These are phyloP conservation scores for Bruchidius siliquastri DNA, from an alignment of 2,888 invertebrate species.

Conservation along the genomic window DNA sequence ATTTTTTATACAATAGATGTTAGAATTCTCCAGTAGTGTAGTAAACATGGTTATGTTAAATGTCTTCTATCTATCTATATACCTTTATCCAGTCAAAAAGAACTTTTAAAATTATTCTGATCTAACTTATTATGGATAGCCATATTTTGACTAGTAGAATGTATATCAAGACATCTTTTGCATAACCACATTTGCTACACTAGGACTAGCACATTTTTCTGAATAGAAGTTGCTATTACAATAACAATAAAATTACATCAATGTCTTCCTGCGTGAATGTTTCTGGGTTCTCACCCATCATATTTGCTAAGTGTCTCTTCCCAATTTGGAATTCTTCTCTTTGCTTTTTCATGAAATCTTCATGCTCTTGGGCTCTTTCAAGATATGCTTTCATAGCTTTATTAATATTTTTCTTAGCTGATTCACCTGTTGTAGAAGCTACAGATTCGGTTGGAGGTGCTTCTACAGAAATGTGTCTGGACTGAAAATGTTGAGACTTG, in stretches of 20 bases:
- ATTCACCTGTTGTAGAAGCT: neutral
- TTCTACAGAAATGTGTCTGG: neutral
- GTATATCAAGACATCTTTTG: no score
- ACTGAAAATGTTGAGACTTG: neutral
- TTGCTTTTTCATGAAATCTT: slow-evolving; percentile 78
- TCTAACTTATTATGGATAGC: no score
- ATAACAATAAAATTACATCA: slow-evolving; percentile 58
- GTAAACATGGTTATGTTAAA: no score
- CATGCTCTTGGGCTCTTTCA: slow-evolving; percentile 74
- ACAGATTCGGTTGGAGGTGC: neutral
- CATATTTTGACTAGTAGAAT: no score
- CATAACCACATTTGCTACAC: no score
- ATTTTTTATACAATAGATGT: no score
- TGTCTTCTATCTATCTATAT: no score
- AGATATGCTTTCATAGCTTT: slow-evolving; percentile 89
- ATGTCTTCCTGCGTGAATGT: slow-evolving; percentile 83
- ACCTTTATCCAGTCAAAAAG: no score
- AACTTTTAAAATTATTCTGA: no score
- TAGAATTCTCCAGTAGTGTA: no score
- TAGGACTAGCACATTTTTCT: no score
- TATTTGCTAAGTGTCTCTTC: slow-evolving; percentile 92
- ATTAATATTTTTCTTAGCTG: slow-evolving; percentile 60
- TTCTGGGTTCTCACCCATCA: slow-evolving; percentile 95
- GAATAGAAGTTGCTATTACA: no score
- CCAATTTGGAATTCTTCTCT: slow-evolving; percentile 82